Evolutionary conservation across 2,113 vertebrate species (phyloP), one percentile per base, ranked within the genome.

Genomic region (Phalacrocorax pelagicus): DNA sequence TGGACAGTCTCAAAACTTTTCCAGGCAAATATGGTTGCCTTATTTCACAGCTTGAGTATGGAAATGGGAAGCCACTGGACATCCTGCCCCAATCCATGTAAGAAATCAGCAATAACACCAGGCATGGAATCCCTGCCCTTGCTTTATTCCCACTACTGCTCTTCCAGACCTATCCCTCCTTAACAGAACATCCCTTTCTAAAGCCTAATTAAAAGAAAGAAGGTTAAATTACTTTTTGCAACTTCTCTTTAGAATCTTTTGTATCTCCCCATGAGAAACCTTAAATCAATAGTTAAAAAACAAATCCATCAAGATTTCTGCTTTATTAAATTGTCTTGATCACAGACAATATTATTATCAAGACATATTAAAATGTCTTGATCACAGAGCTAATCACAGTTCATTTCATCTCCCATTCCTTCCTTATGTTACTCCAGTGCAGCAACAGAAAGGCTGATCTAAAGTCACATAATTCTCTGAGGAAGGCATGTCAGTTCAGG

Each of bases 1-100:
- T 57, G 52, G 77, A 93, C 66, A 52, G 44, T 49, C 77, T 94
- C 77, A 92, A 92, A 92, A 65, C 57, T 52, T 95, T 88, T 92
- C 80, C 66, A 89, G 2, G 8, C 77, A 97, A 88, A 89, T 72
- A 72, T 27, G 22, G 62, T 81, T 88, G 69, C 44, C 44, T 84
- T 88, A 29, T 86, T 94, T 93, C 86, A 81, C 65, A 86, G 44
- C 26, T 91, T 70, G 61, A 97, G 81, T 73, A 58, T n/a, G 49
- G n/a, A 32, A 81, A 94, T 3, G 10, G 44, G 92, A 91, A 91
- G 26, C 82, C 12, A 88, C 84, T 79, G 49, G 80, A 72, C 67
- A 79, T 40, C 44, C 63, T 95, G 70, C 90, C 90, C 61, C n/a
- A 85, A 5, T 46, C 30, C 19, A 4, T 3, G 1, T 30, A 84